Conservation (phyloP, 1,140 invertebrate species). For the Orius insidiosus region DNA sequence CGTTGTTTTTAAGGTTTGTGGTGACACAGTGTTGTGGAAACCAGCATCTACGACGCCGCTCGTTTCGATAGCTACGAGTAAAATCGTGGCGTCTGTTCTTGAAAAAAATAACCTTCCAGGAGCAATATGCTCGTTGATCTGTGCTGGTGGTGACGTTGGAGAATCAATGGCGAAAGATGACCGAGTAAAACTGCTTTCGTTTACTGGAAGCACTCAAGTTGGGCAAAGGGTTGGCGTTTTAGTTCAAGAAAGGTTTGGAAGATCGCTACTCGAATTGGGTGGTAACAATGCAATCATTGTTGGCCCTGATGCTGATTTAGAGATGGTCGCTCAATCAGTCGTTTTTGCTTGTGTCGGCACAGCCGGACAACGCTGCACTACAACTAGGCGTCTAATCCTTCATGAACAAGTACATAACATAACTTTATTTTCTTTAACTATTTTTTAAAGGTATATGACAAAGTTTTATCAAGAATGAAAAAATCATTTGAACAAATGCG, state of each 20-base stretch:
- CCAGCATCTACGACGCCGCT: conserved; percentile 83
- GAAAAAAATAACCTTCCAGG: conserved; percentile 74
- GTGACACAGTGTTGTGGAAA: conserved; percentile 92
- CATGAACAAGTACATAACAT: conserved; percentile 45
- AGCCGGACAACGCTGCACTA: conserved; percentile 90
- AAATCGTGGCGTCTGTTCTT: conserved; percentile 62
- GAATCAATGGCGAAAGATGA: conserved; percentile 64
- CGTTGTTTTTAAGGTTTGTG: conserved; percentile 41
- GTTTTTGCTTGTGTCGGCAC: conserved; percentile 95
- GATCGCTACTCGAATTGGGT: conserved; percentile 80
- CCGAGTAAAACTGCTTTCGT: conserved; percentile 66
- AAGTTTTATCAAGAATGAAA: conserved; percentile 52
- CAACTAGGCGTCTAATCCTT: conserved; percentile 67
- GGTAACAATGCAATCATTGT: conserved; percentile 95
- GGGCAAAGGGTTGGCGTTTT: conserved; percentile 69
- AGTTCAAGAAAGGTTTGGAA: conserved; percentile 89
- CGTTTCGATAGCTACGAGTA: conserved; percentile 81
- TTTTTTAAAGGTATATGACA: conserved; percentile 40
- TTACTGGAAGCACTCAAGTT: conserved; percentile 81
- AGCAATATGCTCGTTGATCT: conserved; percentile 69
- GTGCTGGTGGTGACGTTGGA: conserved; percentile 77
- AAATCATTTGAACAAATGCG: conserved; percentile 57
- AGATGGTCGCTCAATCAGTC: conserved; percentile 75
- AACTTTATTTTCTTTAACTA: not conserved
- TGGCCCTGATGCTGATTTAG: conserved; percentile 65